Conservation (phyloP, 2,888 invertebrate genomes). For the Drosophila meridiana region DNA sequence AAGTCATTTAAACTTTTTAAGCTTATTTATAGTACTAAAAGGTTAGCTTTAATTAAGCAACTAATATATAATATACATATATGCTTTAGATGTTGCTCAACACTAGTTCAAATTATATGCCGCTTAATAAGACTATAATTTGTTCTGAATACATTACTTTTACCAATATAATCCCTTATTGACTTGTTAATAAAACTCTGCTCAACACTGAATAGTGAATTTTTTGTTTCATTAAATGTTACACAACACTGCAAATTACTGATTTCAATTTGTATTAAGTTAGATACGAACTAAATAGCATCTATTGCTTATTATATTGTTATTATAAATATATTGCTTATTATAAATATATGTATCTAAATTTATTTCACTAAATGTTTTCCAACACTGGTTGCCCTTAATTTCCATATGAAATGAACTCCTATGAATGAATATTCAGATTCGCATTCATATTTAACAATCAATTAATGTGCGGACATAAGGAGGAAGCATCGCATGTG, state of each 20-base stretch:
- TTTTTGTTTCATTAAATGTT: background rate
- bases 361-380: background rate
- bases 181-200: background rate
- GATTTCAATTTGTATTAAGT: background rate
- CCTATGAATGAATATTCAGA: slow-evolving; percentile 12
- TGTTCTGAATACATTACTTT: background rate
- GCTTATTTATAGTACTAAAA: background rate
- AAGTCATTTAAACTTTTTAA: background rate
- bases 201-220: background rate
- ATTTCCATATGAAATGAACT: background rate
- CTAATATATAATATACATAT: background rate
- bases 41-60: too few relatives aligned
- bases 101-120: background rate
- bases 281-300: background rate
- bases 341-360: background rate
- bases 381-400: background rate
- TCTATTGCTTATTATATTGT: background rate
- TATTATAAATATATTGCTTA: too few relatives aligned
- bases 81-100: background rate
- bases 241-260: background rate
- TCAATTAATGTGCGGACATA: slow-evolving; percentile 20
- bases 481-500: slow-evolving; percentile 13
- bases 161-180: background rate
- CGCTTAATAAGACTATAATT: too few relatives aligned
- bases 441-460: slow-evolving; percentile 5